Evolutionary conservation across 2,113 vertebrate genomes (phyloP), one percentile per base, ranked within the genome.

Genomic region (Grallaria varia): DNA sequence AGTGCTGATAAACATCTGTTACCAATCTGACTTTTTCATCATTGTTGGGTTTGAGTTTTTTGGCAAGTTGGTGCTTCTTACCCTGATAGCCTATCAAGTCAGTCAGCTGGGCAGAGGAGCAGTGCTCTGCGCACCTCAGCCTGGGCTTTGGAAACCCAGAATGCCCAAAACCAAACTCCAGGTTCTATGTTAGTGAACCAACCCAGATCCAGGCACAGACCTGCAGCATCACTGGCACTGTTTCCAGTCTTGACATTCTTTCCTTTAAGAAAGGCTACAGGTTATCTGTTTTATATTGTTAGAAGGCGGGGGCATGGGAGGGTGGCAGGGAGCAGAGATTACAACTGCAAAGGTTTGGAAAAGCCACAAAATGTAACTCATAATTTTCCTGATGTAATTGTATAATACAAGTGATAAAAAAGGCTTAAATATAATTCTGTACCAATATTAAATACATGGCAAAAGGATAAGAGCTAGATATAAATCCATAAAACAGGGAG

Each of bases 71-170:
- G 7, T 8, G 6, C 6, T 37, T 56, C 17, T 31, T 11, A 4
- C 10, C 8, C 6, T 17, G 58, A 33, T 9, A 63, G 23, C 28
- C 80, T 60, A 37, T 47, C 37, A 81, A 77, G 14, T 31, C 42
- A 75, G 10, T 27, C 37, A 75, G 12, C 27, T 19, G 10, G 31
- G 33, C 21, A 50, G n/a, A 53, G 24, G 7, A 35, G 37, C 18
- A 84, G 45, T 1, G 2, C 14, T 39, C 27, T 3, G 15, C 4
- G 6, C 0, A 2, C 0, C 2, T 23, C 3, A 42, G 52, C 22
- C 40, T 2, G 3, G 44, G 40, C 33, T 64, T 56, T 1, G 1
- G 30, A 73, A 85, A 47, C 10, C 5, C 40, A 25, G 33, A 68
- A 71, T 10, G 9, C 18, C 23, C 45, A 18, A 58, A 50, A 25